Evolutionary conservation across 2,113 vertebrate species (phyloP).

Genomic region (Psilopsiagon aurifrons): DNA sequence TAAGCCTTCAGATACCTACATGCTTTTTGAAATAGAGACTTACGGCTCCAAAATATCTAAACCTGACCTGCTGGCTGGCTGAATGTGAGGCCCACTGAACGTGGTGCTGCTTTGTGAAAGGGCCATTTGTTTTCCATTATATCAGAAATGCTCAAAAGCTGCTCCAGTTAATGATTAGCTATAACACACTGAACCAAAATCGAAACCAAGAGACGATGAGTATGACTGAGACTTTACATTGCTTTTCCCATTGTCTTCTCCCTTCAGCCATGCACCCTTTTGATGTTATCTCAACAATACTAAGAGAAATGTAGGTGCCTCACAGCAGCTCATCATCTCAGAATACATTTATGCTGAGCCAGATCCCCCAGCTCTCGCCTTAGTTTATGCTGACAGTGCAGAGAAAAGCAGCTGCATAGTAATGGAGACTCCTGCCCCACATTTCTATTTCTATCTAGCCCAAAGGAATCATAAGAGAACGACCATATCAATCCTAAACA

Average conservation of each 20-base stretch:
- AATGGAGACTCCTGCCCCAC: constrained; percentile 58
- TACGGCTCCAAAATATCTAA: background rate
- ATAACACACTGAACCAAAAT: background rate
- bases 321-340: constrained; percentile 14
- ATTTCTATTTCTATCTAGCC: constrained; percentile 58
- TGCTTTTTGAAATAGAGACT: background rate
- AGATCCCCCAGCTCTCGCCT: background rate
- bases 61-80: background rate
- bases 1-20: background rate
- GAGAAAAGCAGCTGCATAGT: constrained; percentile 53
- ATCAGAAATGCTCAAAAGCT: background rate
- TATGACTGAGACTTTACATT: background rate
- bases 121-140: background rate
- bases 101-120: background rate
- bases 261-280: background rate
- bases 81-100: background rate
- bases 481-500: constrained; percentile 59
- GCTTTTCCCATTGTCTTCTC: background rate
- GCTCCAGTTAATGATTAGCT: background rate
- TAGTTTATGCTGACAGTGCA: constrained; percentile 55
- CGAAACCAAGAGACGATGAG: background rate
- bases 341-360: constrained; percentile 47
- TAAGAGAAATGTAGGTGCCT: background rate
- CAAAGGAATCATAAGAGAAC: constrained; percentile 29
- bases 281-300: background rate